phyloP scores from a whole-genome alignment of 2,113 vertebrate species.

The Orthonyx spaldingii region DNA sequence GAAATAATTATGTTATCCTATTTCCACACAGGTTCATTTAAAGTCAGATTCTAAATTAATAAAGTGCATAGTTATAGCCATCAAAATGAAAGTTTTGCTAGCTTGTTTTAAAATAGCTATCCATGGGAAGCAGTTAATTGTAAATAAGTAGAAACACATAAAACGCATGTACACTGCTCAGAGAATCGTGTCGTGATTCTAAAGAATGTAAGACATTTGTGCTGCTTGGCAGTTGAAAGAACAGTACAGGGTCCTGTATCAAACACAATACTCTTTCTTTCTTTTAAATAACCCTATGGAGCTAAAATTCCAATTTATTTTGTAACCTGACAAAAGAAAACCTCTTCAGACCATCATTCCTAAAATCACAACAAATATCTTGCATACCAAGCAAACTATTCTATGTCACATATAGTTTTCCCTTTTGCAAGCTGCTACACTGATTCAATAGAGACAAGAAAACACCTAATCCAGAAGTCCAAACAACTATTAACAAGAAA shows the following conservation, averaged over 20 bases:
- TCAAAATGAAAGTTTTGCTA: not conserved
- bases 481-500: not conserved
- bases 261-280: not conserved
- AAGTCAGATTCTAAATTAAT: slow-evolving; percentile 38
- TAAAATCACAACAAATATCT: not conserved
- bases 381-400: not conserved
- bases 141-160: not conserved
- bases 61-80: not conserved
- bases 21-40: slow-evolving; percentile 31
- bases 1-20: slow-evolving; percentile 53
- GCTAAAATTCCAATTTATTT: not conserved
- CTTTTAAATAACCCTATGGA: not conserved
- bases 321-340: not conserved
- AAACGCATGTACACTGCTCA: not conserved
- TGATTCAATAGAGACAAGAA: not conserved
- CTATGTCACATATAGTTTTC: not conserved
- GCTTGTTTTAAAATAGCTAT: not conserved
- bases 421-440: not conserved
- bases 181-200: not conserved
- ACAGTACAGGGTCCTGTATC: not conserved
- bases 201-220: not conserved
- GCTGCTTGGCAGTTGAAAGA: not conserved
- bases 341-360: not conserved
- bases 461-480: not conserved
- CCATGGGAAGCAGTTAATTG: not conserved